phyloP scores from a whole-genome alignment of 2,113 vertebrate genomes.

The Albula goreensis region DNA sequence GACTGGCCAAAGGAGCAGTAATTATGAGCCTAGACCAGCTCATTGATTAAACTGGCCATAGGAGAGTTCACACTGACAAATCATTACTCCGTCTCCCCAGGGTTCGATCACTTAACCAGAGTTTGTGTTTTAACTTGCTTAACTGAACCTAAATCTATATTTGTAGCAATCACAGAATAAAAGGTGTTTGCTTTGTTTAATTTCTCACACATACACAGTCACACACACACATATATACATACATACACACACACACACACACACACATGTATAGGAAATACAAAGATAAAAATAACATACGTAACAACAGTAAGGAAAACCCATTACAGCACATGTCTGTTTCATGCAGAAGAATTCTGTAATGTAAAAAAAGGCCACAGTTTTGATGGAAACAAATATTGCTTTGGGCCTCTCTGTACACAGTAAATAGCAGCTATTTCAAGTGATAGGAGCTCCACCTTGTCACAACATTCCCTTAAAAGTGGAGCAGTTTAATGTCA shows the following conservation, averaged over 20 bases:
- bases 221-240: slow-evolving; percentile 2
- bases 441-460: slow-evolving; percentile 75
- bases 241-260: slow-evolving; percentile 17
- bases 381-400: slow-evolving; percentile 71
- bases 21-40: slow-evolving; percentile 83
- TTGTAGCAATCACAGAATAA: slow-evolving; percentile 31
- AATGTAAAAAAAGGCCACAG: slow-evolving; percentile 34
- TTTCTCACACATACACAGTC: not conserved
- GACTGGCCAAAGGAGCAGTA: slow-evolving; percentile 76
- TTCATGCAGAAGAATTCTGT: not conserved
- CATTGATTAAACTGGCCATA: slow-evolving; percentile 78
- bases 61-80: slow-evolving; percentile 75
- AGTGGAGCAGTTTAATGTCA: slow-evolving; percentile 80
- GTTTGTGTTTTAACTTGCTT: slow-evolving; percentile 56
- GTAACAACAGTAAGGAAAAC: no score
- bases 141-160: slow-evolving; percentile 44
- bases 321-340: not conserved
- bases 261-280: slow-evolving; percentile 25
- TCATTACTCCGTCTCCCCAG: slow-evolving; percentile 71
- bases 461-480: slow-evolving; percentile 77
- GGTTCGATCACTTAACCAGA: slow-evolving; percentile 66
- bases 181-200: slow-evolving; percentile 13
- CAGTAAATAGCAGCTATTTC: slow-evolving; percentile 73
- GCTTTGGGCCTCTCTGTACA: slow-evolving; percentile 72
- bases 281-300: slow-evolving; percentile 28